These are phyloP conservation scores for Rhabdophis nuchalis DNA, from an alignment of 2,797 vertebrate genomes.

Conservation along the genomic window DNA sequence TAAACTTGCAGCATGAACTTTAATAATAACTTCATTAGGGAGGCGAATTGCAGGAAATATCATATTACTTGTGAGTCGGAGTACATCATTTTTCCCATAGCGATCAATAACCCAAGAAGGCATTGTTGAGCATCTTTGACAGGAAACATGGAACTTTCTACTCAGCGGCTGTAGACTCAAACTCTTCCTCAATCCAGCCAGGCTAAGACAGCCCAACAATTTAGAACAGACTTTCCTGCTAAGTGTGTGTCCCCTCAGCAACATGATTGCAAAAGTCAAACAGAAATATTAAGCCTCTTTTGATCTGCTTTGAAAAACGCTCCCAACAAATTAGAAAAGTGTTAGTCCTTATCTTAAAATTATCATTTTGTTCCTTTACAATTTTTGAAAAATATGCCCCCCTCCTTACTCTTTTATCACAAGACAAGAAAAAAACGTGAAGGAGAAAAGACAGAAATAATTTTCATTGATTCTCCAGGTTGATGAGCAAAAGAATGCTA, in stretches of 20 bases:
- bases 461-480: neutral
- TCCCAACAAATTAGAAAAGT: neutral
- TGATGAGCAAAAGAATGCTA: neutral
- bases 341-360: neutral
- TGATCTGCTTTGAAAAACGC: neutral
- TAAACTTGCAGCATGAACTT: slow-evolving; percentile 86
- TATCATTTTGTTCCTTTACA: neutral
- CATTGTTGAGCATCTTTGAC: slow-evolving; percentile 72
- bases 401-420: neutral
- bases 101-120: slow-evolving; percentile 92
- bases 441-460: neutral
- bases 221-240: slow-evolving; percentile 6
- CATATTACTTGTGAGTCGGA: slow-evolving; percentile 83
- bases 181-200: slow-evolving; percentile 17
- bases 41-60: slow-evolving; percentile 81
- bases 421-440: neutral
- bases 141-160: slow-evolving; percentile 68
- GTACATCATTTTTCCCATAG: slow-evolving; percentile 85
- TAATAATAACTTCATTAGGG: slow-evolving; percentile 92
- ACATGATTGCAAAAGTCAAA: slow-evolving; percentile 17
- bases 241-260: slow-evolving; percentile 30
- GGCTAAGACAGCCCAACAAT: neutral
- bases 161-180: neutral
- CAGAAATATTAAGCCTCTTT: neutral
- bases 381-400: neutral